These are phyloP conservation scores for Diadumene lineata DNA, from an alignment of 92 coral and sea anemone species.

Conservation along the genomic window DNA sequence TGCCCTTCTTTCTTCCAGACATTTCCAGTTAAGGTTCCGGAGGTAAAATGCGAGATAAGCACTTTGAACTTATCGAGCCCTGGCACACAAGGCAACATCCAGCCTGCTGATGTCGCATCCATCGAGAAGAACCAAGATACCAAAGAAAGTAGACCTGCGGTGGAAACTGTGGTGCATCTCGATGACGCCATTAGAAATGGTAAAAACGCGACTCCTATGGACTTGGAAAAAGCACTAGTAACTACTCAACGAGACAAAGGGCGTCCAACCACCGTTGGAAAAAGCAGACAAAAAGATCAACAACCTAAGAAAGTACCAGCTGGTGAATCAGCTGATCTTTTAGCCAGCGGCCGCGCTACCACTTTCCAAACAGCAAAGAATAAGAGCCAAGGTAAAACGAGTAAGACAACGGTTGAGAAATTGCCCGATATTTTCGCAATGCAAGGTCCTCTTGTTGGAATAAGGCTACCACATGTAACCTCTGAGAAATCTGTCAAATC, in stretches of 20 bases:
- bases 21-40: background rate
- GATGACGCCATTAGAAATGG: background rate
- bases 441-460: conserved; percentile 1
- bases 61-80: background rate
- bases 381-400: background rate
- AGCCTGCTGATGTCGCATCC: background rate
- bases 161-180: background rate
- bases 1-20: background rate
- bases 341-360: background rate
- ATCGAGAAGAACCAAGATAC: background rate
- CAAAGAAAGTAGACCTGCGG: background rate
- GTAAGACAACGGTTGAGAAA: background rate
- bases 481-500: background rate
- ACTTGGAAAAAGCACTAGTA: background rate
- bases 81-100: background rate
- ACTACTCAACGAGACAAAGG: background rate
- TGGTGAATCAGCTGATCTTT: background rate
- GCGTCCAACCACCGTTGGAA: too few relatives aligned
- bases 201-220: background rate
- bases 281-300: background rate
- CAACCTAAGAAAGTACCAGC: background rate
- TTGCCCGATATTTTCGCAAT: background rate
- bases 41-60: background rate
- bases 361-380: background rate
- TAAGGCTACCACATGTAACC: background rate